Evolutionary conservation across 2,113 vertebrate genomes (phyloP), one percentile per base, ranked within the genome.

Genomic region (Nansenia antarctica): DNA sequence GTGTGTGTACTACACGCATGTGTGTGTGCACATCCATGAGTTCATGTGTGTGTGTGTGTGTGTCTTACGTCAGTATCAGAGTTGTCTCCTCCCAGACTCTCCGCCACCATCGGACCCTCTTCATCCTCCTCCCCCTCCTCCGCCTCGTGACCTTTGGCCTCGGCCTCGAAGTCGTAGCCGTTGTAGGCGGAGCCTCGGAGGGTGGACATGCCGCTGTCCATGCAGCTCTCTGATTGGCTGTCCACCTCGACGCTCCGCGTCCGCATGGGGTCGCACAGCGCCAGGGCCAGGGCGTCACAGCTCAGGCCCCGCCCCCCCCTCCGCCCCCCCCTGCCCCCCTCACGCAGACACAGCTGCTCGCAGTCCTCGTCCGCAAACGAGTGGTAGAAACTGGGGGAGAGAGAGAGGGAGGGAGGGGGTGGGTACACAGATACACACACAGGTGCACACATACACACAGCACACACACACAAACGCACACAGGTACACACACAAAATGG

Each of bases 161-260:
- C 95, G 24, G 87, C 90, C 87, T 99, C 97, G 0, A 93, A 98
- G 85, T 98, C 94, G 20, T 94, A 97, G n/a, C 94, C 94, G 27
- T 65, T 76, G 20, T 95, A 95, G n/a, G n/a, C n/a, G 22, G 91
- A 94, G 62, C 97, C 95, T 65, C 95, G 93, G 78, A 98, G 79
- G 0, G 96, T 98, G 18, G 96, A 99, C 82, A 96, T 86, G 52
- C 97, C 97, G 18, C 97, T 99, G 91, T 98, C 97, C 62, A 95
- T 86, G 80, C 93, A 96, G 89, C 93, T 92, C 85, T 98, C 93
- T 0, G 95, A 90, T 61, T 98, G 90, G 67, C 95, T 98, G 88
- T 98, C 97, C 75, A 94, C 91, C 74, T 98, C 96, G 66, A 78
- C 96, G 80, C 91, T 97, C 9, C 82, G 81, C 69, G 90, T 94